Base-by-base conservation (phyloP, 2,888 invertebrate genomes). In the Sabatieria punctata region DNA sequence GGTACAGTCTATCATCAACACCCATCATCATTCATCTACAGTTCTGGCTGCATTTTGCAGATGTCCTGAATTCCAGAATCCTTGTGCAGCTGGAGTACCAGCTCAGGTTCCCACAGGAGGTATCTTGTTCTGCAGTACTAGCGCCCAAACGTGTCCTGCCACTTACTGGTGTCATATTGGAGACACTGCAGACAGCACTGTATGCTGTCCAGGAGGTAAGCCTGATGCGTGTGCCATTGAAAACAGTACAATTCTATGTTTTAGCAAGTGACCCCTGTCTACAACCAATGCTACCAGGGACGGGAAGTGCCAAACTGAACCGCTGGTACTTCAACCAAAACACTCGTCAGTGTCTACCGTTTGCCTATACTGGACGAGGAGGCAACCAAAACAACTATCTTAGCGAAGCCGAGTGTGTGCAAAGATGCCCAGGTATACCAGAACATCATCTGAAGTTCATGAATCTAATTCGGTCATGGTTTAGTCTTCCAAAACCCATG, bases 91-190 rank as follows among this genome's bases (percentile, higher is more conserved):
- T 6, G 46, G 46, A 2, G 41, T 23, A 13, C 42, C 46, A 2
- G 45, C 45, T 2, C 45, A 44, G 21, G 39, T 33, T 2, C 48
- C 48, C n/a, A 15, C 30, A n/a, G 45, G 45, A 15, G 44, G 45
- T 18, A 38, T 45, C 23, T 26, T 48, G 2, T 45, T 44, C 26
- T 48, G 48, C 33, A n/a, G 21, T 19, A 18, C 39, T 15, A 11
- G 8, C n/a, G 47, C 42, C 2, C 41, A 19, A 13, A 40, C 44
- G 2, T 45, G 45, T 41, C 38, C 38, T 36, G 33, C 39, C 8
- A 27, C 21, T 15, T 45, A 45, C 24, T 45, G 45, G 45, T 45
- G 45, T 22, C 45, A 45, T 19, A 40, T 45, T 30, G 45, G 45
- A 13, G 24, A 26, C 38, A n/a, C 4, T 15, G 8, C 43, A 42